Conservation (phyloP, 1,140 invertebrate species). For the Chymomyza costata region DNA sequence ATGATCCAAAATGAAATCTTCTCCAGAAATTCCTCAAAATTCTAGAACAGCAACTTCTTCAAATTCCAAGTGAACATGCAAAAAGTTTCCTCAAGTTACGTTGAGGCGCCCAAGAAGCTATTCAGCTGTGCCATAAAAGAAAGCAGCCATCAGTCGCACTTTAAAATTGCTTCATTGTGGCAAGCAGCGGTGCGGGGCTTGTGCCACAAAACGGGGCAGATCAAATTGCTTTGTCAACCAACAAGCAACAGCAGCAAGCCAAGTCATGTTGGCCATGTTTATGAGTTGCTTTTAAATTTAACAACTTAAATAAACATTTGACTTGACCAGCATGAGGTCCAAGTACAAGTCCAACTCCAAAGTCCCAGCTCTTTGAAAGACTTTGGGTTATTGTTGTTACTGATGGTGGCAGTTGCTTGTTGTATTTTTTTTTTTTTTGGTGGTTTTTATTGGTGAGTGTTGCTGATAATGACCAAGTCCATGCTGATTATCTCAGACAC, state of each 20-base stretch:
- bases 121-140: constrained; percentile 15
- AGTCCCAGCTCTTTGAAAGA: no score
- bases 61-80: no score
- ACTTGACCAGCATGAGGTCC: constrained; percentile 50
- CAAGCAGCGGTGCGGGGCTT: no score
- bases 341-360: no score
- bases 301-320: constrained; percentile 56
- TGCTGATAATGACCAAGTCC: constrained; percentile 10
- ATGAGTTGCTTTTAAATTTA: constrained; percentile 63
- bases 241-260: background rate
- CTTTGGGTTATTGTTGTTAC: no score
- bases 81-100: no score
- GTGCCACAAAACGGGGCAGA: no score
- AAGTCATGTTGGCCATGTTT: constrained; percentile 35
- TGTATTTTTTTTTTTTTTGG: no score
- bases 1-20: no score
- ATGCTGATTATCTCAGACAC: constrained; percentile 46
- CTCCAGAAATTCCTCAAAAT: no score
- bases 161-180: constrained; percentile 23
- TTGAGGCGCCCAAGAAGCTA: background rate
- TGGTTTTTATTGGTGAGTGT: constrained; percentile 3
- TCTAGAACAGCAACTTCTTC: no score
- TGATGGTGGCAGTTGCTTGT: no score
- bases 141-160: constrained; percentile 12
- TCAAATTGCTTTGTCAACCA: constrained; percentile 15